These are phyloP conservation scores for Actinernus sp. DNA, from an alignment of 92 coral and sea anemone genomes.

Conservation along the genomic window DNA sequence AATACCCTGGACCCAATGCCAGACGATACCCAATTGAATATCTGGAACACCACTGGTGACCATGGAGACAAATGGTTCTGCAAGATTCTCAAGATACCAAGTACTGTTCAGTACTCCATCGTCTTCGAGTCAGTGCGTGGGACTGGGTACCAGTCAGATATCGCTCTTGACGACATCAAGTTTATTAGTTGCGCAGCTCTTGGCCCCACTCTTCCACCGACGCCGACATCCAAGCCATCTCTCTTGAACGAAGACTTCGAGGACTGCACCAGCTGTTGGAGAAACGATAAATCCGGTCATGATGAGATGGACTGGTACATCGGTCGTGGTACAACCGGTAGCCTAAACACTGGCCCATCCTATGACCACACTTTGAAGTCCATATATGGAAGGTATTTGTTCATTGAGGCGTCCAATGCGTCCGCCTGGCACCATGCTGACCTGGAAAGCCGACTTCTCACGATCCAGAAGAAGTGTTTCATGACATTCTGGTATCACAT, in stretches of 20 bases:
- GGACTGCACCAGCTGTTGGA: slow-evolving; percentile 89
- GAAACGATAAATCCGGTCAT: slow-evolving; percentile 79
- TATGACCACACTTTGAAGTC: slow-evolving; percentile 84
- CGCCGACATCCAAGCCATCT: slow-evolving; percentile 55
- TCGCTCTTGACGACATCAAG: slow-evolving; percentile 84
- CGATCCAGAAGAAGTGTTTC: slow-evolving; percentile 66
- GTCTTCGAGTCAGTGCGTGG: slow-evolving; percentile 87
- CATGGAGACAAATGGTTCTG: slow-evolving; percentile 71
- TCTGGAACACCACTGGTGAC: slow-evolving; percentile 54
- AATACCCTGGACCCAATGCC: slow-evolving; percentile 69
- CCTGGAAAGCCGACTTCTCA: slow-evolving; percentile 84
- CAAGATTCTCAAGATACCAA: slow-evolving; percentile 23
- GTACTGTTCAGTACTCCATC: slow-evolving; percentile 60
- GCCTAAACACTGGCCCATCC: slow-evolving; percentile 82
- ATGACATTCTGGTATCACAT: slow-evolving; percentile 97
- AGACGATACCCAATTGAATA: slow-evolving; percentile 59
- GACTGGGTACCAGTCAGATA: slow-evolving; percentile 72
- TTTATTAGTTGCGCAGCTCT: slow-evolving; percentile 57
- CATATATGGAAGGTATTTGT: slow-evolving; percentile 82
- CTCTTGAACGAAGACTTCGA: slow-evolving; percentile 79
- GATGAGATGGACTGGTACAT: slow-evolving; percentile 86
- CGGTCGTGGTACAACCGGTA: slow-evolving; percentile 86
- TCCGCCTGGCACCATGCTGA: slow-evolving; percentile 81
- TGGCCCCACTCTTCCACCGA: slow-evolving; percentile 63
- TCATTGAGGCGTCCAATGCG: slow-evolving; percentile 56